A percentile compares a stretch with the other conserved stretches of the same genome.
phyloP scores from a whole-genome alignment of 2,797 vertebrate species.

The Coreius guichenoti region DNA sequence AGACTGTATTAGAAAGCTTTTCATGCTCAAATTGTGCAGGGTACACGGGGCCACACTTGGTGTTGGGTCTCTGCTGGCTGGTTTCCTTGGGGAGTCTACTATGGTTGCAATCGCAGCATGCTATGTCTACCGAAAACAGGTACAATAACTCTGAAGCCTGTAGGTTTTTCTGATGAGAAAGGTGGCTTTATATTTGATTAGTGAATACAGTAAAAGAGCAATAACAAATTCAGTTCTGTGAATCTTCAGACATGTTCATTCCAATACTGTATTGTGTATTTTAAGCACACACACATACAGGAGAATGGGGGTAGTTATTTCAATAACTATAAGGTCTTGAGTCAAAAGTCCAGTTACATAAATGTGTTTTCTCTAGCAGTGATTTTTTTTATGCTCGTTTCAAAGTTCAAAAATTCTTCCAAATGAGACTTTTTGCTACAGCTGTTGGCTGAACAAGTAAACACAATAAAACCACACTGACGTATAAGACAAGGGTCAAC shows the following conservation, averaged over 20 bases:
- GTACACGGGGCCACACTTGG: conserved; percentile 97
- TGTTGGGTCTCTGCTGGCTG: conserved; percentile 95
- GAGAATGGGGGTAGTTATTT: neutral
- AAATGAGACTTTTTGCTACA: neutral
- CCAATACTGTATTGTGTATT: neutral
- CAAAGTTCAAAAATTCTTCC: neutral
- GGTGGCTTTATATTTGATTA: neutral
- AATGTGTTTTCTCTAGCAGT: neutral
- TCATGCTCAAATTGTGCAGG: conserved; percentile 69
- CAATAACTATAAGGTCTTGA: neutral
- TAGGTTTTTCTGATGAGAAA: neutral
- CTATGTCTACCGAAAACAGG: conserved; percentile 97
- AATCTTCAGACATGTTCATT: conserved; percentile 4
- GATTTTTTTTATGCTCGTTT: neutral
- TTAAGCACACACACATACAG: neutral
- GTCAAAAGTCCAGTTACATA: neutral
- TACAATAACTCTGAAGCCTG: conserved; percentile 66
- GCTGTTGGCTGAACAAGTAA: neutral
- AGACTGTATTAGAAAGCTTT: neutral
- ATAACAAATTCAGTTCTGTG: neutral
- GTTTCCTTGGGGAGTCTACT: conserved; percentile 95
- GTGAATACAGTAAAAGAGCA: neutral
- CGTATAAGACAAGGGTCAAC: neutral
- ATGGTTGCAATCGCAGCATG: conserved; percentile 98
- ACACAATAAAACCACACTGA: neutral